These are phyloP conservation scores for Sinocyclocheilus rhinocerous DNA, from an alignment of 2,113 vertebrate genomes.

Conservation along the genomic window DNA sequence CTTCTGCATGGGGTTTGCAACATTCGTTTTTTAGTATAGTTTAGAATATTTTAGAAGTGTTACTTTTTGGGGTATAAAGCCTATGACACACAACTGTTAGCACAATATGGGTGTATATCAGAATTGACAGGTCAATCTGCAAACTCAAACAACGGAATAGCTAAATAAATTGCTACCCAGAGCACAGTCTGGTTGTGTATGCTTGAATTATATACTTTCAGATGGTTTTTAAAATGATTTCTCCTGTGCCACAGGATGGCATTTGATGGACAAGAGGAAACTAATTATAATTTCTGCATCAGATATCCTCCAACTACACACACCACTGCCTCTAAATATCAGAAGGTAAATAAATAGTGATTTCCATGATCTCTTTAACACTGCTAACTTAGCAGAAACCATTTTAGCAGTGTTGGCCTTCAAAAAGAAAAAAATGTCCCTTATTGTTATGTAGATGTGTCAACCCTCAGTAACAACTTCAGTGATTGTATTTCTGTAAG, in stretches of 20 bases:
- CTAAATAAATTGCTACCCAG: neutral
- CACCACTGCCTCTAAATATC: neutral
- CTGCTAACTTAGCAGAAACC: neutral
- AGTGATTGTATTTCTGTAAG: neutral
- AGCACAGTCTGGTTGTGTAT: neutral
- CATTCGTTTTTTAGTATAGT: too few relatives aligned
- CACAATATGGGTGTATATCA: neutral
- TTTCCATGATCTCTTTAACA: neutral
- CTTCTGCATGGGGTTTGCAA: neutral
- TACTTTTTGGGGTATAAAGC: neutral
- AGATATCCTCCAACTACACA: neutral
- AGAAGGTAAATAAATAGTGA: neutral
- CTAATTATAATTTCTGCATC: neutral
- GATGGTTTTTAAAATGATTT: neutral
- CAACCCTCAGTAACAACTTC: too few relatives aligned
- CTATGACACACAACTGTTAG: neutral
- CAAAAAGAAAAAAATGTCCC: neutral
- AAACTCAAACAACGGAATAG: neutral
- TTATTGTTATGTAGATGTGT: neutral
- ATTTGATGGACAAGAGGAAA: neutral
- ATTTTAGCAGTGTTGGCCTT: too few relatives aligned
- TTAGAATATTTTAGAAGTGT: neutral
- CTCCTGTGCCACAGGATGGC: neutral
- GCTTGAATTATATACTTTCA: neutral
- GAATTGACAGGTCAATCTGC: slow-evolving; percentile 14